A percentile compares a stretch with the other conserved stretches of the same genome.
Evolutionary conservation across 2,797 vertebrate genomes (phyloP).

Genomic region (Paratrypauchen microcephalus): DNA sequence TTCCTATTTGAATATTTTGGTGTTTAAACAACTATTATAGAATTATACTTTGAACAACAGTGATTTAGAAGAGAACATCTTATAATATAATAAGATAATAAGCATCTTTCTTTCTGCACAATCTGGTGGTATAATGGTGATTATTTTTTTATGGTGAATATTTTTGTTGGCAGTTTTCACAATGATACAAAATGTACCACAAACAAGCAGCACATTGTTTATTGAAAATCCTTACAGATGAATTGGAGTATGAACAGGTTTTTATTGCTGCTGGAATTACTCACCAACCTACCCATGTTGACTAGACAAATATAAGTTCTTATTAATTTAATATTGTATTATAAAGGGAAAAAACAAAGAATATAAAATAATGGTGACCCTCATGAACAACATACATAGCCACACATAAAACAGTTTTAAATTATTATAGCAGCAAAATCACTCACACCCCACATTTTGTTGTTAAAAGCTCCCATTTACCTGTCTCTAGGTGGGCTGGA

Average conservation of each 20-base stretch:
- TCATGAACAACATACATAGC: background rate
- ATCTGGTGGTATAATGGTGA: too few relatives aligned
- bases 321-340: too few relatives aligned
- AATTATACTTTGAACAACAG: too few relatives aligned
- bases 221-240: background rate
- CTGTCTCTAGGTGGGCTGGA: slow-evolving; percentile 64
- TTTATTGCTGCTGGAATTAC: background rate
- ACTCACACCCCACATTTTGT: slow-evolving; percentile 45
- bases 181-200: too few relatives aligned
- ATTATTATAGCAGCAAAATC: background rate
- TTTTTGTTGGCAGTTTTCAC: too few relatives aligned
- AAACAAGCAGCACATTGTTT: background rate
- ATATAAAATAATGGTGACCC: background rate
- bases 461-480: slow-evolving; percentile 57
- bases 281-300: background rate
- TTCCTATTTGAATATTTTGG: too few relatives aligned
- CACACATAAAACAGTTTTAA: background rate
- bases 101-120: too few relatives aligned
- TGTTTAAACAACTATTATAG: too few relatives aligned
- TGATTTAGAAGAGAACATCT: too few relatives aligned
- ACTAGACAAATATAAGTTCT: background rate
- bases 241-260: background rate
- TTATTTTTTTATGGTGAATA: too few relatives aligned
- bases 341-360: background rate
- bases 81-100: too few relatives aligned